phyloP scores from a whole-genome alignment of 2,888 invertebrate species.

The Agrochola macilenta region DNA sequence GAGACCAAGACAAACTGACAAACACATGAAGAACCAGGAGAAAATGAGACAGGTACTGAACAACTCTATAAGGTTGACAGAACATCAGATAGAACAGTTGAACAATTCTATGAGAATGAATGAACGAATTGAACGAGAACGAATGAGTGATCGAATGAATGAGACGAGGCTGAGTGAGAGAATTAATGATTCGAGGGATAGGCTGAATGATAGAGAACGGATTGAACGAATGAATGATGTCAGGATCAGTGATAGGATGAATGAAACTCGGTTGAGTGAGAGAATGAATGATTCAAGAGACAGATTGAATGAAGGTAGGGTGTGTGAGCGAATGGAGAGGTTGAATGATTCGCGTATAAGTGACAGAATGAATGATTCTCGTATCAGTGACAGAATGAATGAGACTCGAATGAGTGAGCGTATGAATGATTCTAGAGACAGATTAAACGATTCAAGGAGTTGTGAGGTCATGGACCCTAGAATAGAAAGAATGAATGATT shows the following conservation, averaged over 20 bases:
- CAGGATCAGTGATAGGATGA: slow-evolving; percentile 65
- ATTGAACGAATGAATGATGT: slow-evolving; percentile 64
- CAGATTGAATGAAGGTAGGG: slow-evolving; percentile 61
- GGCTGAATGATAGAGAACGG: slow-evolving; percentile 62
- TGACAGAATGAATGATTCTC: slow-evolving; percentile 65
- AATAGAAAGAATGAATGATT: slow-evolving; percentile 71
- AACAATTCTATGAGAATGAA: slow-evolving; percentile 76
- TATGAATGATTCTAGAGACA: slow-evolving; percentile 70
- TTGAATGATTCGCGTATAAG: slow-evolving; percentile 54
- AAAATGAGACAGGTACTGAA: slow-evolving; percentile 76
- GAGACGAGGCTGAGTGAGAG: slow-evolving; percentile 63
- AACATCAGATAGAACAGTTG: slow-evolving; percentile 74
- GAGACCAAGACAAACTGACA: slow-evolving; percentile 80
- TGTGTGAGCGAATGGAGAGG: slow-evolving; percentile 61
- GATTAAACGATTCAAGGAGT: slow-evolving; percentile 67
- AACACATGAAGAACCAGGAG: slow-evolving; percentile 80
- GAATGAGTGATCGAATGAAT: slow-evolving; percentile 57
- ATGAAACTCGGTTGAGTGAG: slow-evolving; percentile 61
- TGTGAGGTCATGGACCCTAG: slow-evolving; percentile 60
- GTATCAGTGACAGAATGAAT: slow-evolving; percentile 53
- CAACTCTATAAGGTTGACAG: slow-evolving; percentile 70
- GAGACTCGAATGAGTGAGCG: slow-evolving; percentile 46
- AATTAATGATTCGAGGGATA: slow-evolving; percentile 62
- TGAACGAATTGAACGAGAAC: slow-evolving; percentile 60
- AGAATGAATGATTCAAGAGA: slow-evolving; percentile 68